A percentile compares a stretch with the other conserved stretches of the same genome.
phyloP scores from a whole-genome alignment of 1,140 invertebrate genomes.

The Caligus rogercresseyi region DNA sequence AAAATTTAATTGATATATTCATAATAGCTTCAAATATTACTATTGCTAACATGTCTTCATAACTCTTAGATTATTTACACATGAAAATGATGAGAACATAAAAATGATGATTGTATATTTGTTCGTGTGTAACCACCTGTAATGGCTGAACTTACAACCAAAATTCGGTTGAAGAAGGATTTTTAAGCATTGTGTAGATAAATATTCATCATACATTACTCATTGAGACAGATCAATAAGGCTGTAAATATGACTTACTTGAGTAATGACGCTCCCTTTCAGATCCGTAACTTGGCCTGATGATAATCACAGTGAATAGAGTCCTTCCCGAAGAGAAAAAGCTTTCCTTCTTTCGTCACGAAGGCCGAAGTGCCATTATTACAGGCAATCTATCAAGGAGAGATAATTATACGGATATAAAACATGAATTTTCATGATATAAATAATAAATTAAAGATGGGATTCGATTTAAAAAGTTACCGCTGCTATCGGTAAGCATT shows the following conservation, averaged over 20 bases:
- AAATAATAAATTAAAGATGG: no score
- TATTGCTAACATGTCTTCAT: neutral
- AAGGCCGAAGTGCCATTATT: conserved; percentile 87
- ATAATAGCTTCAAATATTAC: neutral
- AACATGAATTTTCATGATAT: no score
- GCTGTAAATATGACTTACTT: conserved; percentile 12
- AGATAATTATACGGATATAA: no score
- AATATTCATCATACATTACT: neutral
- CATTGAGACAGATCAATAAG: no score
- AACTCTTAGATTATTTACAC: neutral
- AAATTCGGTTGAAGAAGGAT: no score
- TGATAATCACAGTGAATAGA: conserved; percentile 61
- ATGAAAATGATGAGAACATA: conserved; percentile 7
- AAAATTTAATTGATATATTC: neutral
- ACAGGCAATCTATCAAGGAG: conserved; percentile 51
- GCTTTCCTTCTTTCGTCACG: conserved; percentile 65
- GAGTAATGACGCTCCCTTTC: conserved; percentile 7
- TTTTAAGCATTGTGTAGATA: no score
- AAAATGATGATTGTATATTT: no score
- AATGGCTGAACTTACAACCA: no score
- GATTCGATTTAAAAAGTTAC: no score
- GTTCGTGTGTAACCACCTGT: no score
- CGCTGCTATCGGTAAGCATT: no score
- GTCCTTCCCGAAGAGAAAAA: conserved; percentile 90
- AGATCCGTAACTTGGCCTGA: conserved; percentile 46